Evolutionary conservation across 2,113 vertebrate genomes (phyloP).

Genomic region (Rhinopomastus cyanomelas): DNA sequence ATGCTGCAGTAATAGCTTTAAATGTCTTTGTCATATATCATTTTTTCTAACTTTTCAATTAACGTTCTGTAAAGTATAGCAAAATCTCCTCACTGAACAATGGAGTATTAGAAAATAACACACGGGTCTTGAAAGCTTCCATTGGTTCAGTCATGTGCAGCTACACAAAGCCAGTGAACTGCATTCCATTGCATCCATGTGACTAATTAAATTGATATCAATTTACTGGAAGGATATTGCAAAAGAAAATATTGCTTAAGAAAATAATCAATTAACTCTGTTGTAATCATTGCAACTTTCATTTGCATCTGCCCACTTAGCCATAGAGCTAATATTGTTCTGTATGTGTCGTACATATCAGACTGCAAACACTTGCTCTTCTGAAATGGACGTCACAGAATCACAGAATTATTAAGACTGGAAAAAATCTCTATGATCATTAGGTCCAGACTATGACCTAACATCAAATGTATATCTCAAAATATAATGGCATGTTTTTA

Average conservation of each 20-base stretch:
- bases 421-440: too few species aligned
- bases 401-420: too few species aligned
- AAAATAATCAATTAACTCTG: not conserved
- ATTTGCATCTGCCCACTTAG: not conserved
- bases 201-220: not conserved
- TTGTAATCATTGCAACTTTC: not conserved
- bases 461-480: not conserved
- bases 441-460: too few species aligned
- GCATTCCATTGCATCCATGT: not conserved
- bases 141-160: not conserved
- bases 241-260: not conserved
- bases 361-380: not conserved
- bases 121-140: not conserved
- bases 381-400: not conserved
- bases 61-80: not conserved
- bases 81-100: not conserved
- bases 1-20: not conserved
- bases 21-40: not conserved
- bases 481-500: not conserved
- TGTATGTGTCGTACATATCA: not conserved
- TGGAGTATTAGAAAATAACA: not conserved
- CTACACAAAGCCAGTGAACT: not conserved
- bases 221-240: not conserved
- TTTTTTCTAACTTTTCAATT: not conserved
- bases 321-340: not conserved